Evolutionary conservation across 37 sponge, comb jelly and placozoan genomes (phyloP), one percentile per base, ranked within the genome.

Genomic region (Aplysina aerophoba): DNA sequence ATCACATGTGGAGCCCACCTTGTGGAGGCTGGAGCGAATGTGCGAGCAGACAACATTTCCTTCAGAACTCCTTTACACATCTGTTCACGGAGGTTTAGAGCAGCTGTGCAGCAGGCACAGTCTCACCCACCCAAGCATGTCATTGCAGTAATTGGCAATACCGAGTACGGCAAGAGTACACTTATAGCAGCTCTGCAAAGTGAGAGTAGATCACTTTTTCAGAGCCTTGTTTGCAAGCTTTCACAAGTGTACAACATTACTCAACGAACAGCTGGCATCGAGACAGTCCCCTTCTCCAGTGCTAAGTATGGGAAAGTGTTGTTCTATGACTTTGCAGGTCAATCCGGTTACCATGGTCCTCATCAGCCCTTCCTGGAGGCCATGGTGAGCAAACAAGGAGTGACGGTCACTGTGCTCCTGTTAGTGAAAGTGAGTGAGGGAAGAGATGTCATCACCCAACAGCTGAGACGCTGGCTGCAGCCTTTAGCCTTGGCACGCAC

Each of bases 251-350:
- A 44, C 8, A 44, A 44, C 50, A 44, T 44, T 44, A 44, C 50
- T 8, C 30, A 77, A n/a, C 79, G 28, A 28, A 82, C 83, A 39
- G 66, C 83, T 82, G 83, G 83, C 21, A 38, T 82, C 6, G 27
- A 64, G 19, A 54, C 83, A 37, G 36, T 22, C 63, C 24, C 27
- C 41, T 62, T 82, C 36, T 16, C 8, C 14, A 82, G 83, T 64
- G 24, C 61, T 20, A 61, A 40, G 5, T 62, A 37, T 82, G 83
- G 66, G 11, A 6, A 17, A 38, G 66, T 82, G 27, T 38, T 24
- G 2, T 22, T 82, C 15, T 82, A 82, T 82, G 83, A 82, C 67
- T 82, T 82, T 82, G 83, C 83, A 39, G 83, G 83, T 24, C 83
- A 82, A 0, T 22, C 31, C 8, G 83, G 63, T n/a, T 82, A 82